These are phyloP conservation scores for Drosophila pruinosa DNA, from an alignment of 1,140 invertebrate species.

Conservation along the genomic window DNA sequence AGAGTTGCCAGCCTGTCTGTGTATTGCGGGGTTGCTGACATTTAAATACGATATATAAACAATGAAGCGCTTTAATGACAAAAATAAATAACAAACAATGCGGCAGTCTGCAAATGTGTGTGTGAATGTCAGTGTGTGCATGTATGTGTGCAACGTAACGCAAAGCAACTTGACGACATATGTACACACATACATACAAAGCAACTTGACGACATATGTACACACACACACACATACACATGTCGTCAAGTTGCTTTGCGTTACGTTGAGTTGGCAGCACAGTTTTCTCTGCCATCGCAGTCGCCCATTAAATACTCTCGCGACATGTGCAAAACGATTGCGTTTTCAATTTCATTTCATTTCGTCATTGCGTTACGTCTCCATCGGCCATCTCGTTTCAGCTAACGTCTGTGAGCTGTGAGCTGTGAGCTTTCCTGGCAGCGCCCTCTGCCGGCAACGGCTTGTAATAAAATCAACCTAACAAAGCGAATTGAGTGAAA, in stretches of 20 bases:
- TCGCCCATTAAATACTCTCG: constrained; percentile 52
- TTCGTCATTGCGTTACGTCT: constrained; percentile 20
- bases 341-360: constrained; percentile 79
- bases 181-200: too few species aligned
- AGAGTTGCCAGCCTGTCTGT: constrained; percentile 10
- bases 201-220: too few species aligned
- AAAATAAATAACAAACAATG: constrained; percentile 49
- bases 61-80: constrained; percentile 53
- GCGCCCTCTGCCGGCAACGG: constrained; percentile 30
- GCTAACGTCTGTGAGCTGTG: not conserved
- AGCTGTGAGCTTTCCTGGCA: too few species aligned
- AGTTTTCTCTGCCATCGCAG: not conserved
- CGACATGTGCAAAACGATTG: constrained; percentile 71
- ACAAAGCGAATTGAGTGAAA: constrained; percentile 78
- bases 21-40: constrained; percentile 25
- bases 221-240: too few species aligned
- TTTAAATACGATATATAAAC: constrained; percentile 71
- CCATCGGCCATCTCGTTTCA: not conserved
- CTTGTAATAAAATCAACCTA: constrained; percentile 73
- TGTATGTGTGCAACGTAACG: not conserved
- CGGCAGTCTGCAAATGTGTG: not conserved
- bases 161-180: too few species aligned
- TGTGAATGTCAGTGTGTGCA: not conserved
- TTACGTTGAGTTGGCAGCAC: constrained; percentile 41
- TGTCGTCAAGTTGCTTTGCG: constrained; percentile 23